Percentiles rank a stretch among this genome's conserved stretches.
Evolutionary conservation across 1,140 invertebrate species (phyloP).

Genomic region (Pentalonia nigronervosa): DNA sequence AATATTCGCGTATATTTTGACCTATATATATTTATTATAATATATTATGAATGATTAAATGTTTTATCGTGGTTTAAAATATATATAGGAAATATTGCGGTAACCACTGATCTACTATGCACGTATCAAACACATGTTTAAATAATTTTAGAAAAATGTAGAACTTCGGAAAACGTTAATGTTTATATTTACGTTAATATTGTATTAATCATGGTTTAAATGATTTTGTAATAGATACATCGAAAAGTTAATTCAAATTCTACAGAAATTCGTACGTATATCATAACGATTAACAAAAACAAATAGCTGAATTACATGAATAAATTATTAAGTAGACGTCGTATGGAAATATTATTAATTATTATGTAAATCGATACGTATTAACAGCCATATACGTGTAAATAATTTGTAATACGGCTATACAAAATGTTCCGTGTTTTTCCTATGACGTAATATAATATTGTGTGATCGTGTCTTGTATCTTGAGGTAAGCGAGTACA

Average conservation of each 20-base stretch:
- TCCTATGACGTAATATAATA: slow-evolving; percentile 6
- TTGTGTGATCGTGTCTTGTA: not conserved
- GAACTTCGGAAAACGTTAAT: not conserved
- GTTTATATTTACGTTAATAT: no score
- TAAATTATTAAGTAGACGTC: not conserved
- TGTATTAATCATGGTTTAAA: no score
- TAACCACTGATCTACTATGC: no score
- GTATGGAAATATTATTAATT: not conserved
- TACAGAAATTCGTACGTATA: not conserved
- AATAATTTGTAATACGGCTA: not conserved
- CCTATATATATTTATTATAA: no score
- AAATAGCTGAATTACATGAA: not conserved
- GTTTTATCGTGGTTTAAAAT: no score
- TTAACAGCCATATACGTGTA: not conserved
- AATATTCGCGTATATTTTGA: no score
- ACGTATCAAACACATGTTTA: no score
- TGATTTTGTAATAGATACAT: not conserved
- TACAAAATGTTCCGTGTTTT: not conserved
- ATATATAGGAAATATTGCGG: no score
- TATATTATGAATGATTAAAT: no score
- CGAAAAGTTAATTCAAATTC: not conserved
- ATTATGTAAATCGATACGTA: no score
- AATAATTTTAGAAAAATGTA: no score
- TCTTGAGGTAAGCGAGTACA: not conserved
- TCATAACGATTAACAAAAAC: not conserved